Evolutionary conservation across 2,888 invertebrate species (phyloP).

Genomic region (Siphonodentalium dalli): DNA sequence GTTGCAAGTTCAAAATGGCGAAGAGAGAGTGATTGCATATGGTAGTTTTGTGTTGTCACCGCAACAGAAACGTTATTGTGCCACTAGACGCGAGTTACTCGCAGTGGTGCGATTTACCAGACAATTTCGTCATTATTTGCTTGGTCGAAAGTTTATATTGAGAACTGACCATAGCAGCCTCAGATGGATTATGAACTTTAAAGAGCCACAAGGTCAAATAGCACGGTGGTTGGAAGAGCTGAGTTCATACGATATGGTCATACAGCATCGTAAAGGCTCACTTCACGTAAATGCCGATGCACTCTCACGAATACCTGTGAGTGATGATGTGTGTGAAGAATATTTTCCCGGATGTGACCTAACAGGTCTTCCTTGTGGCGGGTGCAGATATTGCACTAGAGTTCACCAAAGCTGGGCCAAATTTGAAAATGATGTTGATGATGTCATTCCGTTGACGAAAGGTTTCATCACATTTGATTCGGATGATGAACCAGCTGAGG

Average conservation of each 20-base stretch:
- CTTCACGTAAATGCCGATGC: conserved; percentile 9
- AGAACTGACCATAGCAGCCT: conserved; percentile 9
- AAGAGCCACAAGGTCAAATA: conserved; percentile 3
- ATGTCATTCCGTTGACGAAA: too few species aligned
- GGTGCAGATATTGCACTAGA: too few species aligned
- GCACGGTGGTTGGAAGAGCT: conserved; percentile 8
- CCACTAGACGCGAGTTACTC: neutral
- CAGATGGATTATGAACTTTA: conserved; percentile 2
- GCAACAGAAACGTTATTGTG: neutral
- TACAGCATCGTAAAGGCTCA: neutral
- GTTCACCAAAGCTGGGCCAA: too few species aligned
- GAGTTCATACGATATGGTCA: neutral
- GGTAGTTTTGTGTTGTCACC: conserved; percentile 1
- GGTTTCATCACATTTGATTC: too few species aligned
- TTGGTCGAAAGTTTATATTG: conserved; percentile 1
- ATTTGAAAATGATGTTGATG: too few species aligned
- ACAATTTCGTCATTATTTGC: conserved; percentile 5
- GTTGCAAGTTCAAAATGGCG: conserved; percentile 9
- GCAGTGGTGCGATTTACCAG: neutral
- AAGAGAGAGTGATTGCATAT: conserved; percentile 10
- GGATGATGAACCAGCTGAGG: too few species aligned
- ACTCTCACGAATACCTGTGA: too few species aligned
- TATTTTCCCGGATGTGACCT: too few species aligned
- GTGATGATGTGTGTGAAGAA: too few species aligned
- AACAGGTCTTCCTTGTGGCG: too few species aligned